Conservation (phyloP, 2,797 vertebrate genomes). For the Catamblyrhynchus diadema region DNA sequence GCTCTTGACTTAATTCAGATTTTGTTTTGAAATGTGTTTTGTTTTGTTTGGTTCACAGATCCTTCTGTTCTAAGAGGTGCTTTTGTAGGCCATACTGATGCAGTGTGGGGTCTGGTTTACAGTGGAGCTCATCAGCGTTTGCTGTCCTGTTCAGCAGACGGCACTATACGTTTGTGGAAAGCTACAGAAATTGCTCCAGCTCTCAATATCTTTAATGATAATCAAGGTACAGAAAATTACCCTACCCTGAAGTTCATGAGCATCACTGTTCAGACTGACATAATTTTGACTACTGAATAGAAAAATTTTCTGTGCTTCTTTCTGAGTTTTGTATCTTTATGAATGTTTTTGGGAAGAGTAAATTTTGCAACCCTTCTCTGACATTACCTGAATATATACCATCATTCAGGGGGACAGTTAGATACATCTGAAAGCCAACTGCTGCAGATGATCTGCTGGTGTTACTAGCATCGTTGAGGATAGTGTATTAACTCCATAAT, state of each 20-base stretch:
- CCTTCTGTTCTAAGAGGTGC: constrained; percentile 90
- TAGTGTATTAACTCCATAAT: not conserved
- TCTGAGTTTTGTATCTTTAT: not conserved
- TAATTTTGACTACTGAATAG: not conserved
- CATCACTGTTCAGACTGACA: not conserved
- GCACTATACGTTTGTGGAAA: constrained; percentile 93
- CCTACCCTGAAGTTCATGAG: not conserved
- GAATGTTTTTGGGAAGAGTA: not conserved
- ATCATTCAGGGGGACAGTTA: accelerated
- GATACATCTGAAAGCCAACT: not conserved
- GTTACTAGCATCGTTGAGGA: not conserved
- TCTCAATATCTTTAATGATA: constrained; percentile 89
- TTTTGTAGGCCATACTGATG: constrained; percentile 90
- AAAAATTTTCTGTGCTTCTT: not conserved
- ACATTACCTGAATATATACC: not conserved
- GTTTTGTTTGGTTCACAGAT: constrained; percentile 75
- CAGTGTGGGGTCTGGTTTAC: constrained; percentile 95
- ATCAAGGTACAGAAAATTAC: constrained; percentile 81
- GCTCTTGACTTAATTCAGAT: not conserved
- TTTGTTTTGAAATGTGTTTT: not conserved
- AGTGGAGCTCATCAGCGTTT: constrained; percentile 90
- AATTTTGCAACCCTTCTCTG: not conserved
- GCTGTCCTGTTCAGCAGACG: constrained; percentile 94
- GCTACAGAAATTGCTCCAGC: constrained; percentile 86
- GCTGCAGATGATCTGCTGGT: not conserved